These are phyloP conservation scores for Furcula furcula DNA, from an alignment of 2,888 invertebrate genomes.

Conservation along the genomic window DNA sequence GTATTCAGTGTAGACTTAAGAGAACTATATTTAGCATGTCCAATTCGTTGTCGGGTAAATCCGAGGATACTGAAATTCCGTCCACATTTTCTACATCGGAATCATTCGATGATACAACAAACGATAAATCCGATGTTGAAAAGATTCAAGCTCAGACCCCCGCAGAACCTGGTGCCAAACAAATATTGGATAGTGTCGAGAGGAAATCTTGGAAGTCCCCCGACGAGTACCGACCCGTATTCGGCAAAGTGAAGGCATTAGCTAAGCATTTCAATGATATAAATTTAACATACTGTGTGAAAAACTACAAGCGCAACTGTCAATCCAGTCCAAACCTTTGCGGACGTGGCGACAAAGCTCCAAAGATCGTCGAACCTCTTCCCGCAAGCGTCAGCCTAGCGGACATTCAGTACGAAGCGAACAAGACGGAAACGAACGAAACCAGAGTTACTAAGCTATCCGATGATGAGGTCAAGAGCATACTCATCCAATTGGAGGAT, in stretches of 20 bases:
- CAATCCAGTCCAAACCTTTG: constrained; percentile 75
- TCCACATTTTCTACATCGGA: constrained; percentile 63
- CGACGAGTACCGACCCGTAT: constrained; percentile 85
- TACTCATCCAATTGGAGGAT: constrained; percentile 70
- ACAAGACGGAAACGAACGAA: constrained; percentile 55
- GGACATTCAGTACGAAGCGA: constrained; percentile 65
- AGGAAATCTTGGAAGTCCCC: constrained; percentile 86
- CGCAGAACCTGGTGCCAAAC: constrained; percentile 50
- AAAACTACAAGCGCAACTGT: constrained; percentile 67
- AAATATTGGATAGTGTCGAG: constrained; percentile 60
- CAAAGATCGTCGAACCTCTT: constrained; percentile 43
- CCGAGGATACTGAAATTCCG: constrained; percentile 61
- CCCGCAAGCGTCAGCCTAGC: constrained; percentile 67
- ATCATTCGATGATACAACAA: constrained; percentile 50
- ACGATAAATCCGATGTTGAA: constrained; percentile 23
- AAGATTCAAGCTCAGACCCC: constrained; percentile 36
- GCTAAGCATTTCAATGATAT: constrained; percentile 85
- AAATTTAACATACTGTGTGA: constrained; percentile 66
- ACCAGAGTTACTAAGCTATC: constrained; percentile 57
- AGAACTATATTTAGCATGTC: constrained; percentile 59
- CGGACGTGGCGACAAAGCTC: constrained; percentile 41
- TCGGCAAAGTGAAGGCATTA: constrained; percentile 86
- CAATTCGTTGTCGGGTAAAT: constrained; percentile 57
- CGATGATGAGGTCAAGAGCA: constrained; percentile 72
- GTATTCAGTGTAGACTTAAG: constrained; percentile 58